phyloP scores from a whole-genome alignment of 2,113 vertebrate species.

The Channa maculata region DNA sequence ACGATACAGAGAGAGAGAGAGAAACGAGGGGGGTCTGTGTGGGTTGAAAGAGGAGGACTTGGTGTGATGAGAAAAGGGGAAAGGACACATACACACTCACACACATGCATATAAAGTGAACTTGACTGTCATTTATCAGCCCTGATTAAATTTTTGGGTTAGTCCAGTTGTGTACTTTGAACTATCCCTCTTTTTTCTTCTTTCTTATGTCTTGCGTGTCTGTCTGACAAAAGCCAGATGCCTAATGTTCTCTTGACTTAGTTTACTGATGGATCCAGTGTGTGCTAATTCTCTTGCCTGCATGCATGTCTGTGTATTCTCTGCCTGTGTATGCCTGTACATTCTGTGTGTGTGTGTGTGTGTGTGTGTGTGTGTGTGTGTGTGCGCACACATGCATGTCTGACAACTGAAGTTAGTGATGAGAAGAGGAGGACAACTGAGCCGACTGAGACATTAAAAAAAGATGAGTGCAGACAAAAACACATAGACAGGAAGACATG shows the following conservation, averaged over 20 bases:
- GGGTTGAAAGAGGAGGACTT: constrained; percentile 19
- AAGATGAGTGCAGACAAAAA: constrained; percentile 52
- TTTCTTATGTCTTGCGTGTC: neutral
- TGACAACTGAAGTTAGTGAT: constrained; percentile 56
- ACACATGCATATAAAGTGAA: constrained; percentile 27
- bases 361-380: constrained; percentile 18
- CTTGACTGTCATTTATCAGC: constrained; percentile 40
- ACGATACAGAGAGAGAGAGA: constrained; percentile 1
- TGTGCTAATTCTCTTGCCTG: neutral
- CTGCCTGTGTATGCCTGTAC: constrained; percentile 7
- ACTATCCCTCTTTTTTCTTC: constrained; percentile 6
- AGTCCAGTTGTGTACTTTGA: neutral
- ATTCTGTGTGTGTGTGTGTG: neutral
- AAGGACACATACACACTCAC: constrained; percentile 27
- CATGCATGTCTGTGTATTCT: constrained; percentile 11
- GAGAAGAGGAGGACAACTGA: constrained; percentile 35
- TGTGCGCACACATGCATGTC: neutral
- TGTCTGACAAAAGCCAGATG: constrained; percentile 56
- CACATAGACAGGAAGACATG: constrained; percentile 38
- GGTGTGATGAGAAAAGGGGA: constrained; percentile 14
- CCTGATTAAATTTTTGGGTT: constrained; percentile 45
- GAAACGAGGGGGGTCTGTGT: constrained; percentile 1
- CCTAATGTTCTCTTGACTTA: constrained; percentile 34
- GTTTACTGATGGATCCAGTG: constrained; percentile 38
- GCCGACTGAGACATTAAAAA: constrained; percentile 41